A percentile compares a stretch with the other conserved stretches of the same genome.
Conservation (phyloP, 1,140 invertebrate species). For the Bombus impatiens region DNA sequence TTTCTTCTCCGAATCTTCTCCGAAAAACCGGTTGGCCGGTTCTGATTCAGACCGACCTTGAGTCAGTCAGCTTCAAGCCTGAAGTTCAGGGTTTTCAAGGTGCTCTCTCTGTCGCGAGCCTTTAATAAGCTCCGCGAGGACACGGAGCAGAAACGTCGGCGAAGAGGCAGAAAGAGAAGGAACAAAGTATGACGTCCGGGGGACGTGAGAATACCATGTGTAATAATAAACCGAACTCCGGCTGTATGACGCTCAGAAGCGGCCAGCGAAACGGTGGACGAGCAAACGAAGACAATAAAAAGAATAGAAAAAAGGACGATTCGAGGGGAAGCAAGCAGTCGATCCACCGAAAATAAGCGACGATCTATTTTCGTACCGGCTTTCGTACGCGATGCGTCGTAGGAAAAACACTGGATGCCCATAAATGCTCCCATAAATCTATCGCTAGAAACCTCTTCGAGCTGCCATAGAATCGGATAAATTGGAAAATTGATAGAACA, state of each 20-base stretch:
- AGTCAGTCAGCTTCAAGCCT: slow-evolving; percentile 58
- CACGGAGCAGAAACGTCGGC: not conserved
- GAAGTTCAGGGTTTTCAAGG: slow-evolving; percentile 68
- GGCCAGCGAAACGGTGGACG: slow-evolving; percentile 28
- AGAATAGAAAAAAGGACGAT: slow-evolving; percentile 7
- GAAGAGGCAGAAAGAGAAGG: slow-evolving; percentile 4
- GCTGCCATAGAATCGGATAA: not conserved
- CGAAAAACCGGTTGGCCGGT: slow-evolving; percentile 64
- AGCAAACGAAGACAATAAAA: slow-evolving; percentile 43
- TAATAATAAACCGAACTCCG: slow-evolving; percentile 62
- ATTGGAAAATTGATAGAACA: not conserved
- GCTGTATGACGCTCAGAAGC: slow-evolving; percentile 23
- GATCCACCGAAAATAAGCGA: slow-evolving; percentile 62
- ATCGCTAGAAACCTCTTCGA: not conserved
- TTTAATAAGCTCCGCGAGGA: slow-evolving; percentile 60
- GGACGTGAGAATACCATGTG: slow-evolving; percentile 43
- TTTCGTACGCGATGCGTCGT: slow-evolving; percentile 23
- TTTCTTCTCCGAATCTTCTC: slow-evolving; percentile 65
- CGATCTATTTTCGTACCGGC: slow-evolving; percentile 61
- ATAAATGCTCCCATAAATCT: not conserved
- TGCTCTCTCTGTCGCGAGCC: slow-evolving; percentile 45
- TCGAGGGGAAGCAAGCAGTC: slow-evolving; percentile 17
- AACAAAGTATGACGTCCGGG: slow-evolving; percentile 11
- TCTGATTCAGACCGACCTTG: slow-evolving; percentile 66
- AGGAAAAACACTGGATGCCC: slow-evolving; percentile 36